These are phyloP conservation scores for Adelosebastes latens DNA, from an alignment of 2,797 vertebrate species.

Conservation along the genomic window DNA sequence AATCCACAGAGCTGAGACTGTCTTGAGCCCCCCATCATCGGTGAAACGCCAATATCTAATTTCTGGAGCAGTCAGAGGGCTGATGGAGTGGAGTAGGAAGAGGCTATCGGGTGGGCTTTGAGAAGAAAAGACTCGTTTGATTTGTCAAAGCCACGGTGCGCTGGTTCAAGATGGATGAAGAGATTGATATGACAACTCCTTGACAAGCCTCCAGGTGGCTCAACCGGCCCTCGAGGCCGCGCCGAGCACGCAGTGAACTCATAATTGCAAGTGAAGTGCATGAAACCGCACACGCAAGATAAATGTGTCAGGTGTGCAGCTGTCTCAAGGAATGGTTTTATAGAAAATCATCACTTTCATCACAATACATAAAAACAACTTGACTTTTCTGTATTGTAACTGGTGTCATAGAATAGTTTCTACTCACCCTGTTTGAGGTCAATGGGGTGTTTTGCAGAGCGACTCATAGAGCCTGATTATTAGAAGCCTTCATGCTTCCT, in stretches of 20 bases:
- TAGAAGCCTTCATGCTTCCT: background rate
- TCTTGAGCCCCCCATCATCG: slow-evolving; percentile 21
- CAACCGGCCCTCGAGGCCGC: slow-evolving; percentile 3
- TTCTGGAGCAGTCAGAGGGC: slow-evolving; percentile 55
- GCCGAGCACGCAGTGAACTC: slow-evolving; percentile 1
- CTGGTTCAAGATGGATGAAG: slow-evolving; percentile 49
- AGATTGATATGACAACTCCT: slow-evolving; percentile 45
- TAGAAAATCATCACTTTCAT: background rate
- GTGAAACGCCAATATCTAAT: slow-evolving; percentile 67
- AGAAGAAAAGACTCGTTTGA: slow-evolving; percentile 32
- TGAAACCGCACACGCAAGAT: background rate
- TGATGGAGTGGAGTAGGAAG: slow-evolving; percentile 45
- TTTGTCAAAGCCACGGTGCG: slow-evolving; percentile 36
- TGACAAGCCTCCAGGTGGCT: slow-evolving; percentile 54
- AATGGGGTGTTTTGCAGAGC: background rate
- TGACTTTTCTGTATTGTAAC: background rate
- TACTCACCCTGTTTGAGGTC: background rate
- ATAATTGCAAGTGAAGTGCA: slow-evolving; percentile 9
- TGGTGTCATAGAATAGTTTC: background rate
- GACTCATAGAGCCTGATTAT: background rate
- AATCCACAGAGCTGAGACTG: slow-evolving; percentile 9
- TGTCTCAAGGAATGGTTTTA: background rate
- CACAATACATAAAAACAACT: background rate
- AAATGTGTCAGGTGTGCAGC: slow-evolving; percentile 30
- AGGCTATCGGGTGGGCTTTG: slow-evolving; percentile 23